Evolutionary conservation across 2,797 vertebrate species (phyloP).

Genomic region (Heteromormyrus szaboi): DNA sequence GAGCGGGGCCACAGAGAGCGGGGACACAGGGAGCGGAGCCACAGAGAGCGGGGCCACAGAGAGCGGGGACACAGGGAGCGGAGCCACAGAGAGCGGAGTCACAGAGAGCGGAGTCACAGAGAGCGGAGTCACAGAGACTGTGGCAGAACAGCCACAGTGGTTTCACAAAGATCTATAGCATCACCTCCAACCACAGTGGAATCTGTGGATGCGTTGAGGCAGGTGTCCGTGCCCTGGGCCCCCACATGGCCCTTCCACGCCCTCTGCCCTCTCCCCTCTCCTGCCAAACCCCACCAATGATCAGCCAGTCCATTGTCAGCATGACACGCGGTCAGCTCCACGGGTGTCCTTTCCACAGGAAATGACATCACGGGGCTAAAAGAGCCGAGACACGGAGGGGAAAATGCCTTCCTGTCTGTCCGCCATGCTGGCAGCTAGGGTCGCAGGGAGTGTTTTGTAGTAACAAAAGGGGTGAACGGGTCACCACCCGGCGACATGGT

Average conservation of each 20-base stretch:
- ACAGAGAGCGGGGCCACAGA: too few species aligned
- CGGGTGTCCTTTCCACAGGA: slow-evolving; percentile 16
- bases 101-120: not conserved
- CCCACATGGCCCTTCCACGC: not conserved
- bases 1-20: too few species aligned
- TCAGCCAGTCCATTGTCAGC: not conserved
- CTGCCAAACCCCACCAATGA: not conserved
- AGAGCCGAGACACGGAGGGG: not conserved
- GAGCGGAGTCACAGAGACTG: too few species aligned
- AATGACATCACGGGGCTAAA: slow-evolving; percentile 10
- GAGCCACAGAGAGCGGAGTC: too few species aligned
- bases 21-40: too few species aligned
- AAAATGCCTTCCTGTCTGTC: slow-evolving; percentile 8
- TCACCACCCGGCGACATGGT: slow-evolving; percentile 42
- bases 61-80: too few species aligned
- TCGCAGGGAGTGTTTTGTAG: not conserved
- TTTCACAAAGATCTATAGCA: not conserved
- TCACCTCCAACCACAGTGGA: not conserved
- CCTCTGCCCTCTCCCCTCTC: not conserved
- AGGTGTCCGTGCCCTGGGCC: not conserved
- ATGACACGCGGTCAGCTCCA: not conserved
- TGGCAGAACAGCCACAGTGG: not conserved
- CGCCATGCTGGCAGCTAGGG: too few species aligned
- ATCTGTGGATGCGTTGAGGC: not conserved
- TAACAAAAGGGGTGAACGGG: slow-evolving; percentile 30